These are phyloP conservation scores for Melanotaenia nigrans DNA, from an alignment of 2,797 vertebrate genomes.

Conservation along the genomic window DNA sequence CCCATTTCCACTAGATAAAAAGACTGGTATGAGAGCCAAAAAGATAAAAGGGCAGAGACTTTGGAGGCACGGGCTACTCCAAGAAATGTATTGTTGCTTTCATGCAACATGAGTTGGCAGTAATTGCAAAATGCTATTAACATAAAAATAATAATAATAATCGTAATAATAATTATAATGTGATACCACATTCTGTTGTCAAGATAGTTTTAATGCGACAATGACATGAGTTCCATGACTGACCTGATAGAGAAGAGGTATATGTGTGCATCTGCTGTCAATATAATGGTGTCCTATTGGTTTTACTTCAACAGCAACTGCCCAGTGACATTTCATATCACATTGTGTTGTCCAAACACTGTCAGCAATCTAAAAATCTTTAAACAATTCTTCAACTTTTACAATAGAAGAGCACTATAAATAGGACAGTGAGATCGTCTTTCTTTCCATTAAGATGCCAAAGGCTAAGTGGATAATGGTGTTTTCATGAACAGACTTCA, in stretches of 20 bases:
- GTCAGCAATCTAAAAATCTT: slow-evolving; percentile 24
- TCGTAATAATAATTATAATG: neutral
- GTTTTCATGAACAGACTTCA: slow-evolving; percentile 1
- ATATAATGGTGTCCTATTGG: neutral
- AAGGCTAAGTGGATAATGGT: slow-evolving; percentile 24
- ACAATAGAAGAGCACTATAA: neutral
- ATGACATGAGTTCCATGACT: neutral
- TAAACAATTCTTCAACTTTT: neutral
- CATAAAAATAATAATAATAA: neutral
- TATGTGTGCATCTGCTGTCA: slow-evolving; percentile 5
- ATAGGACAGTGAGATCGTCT: neutral
- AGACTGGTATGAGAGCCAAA: neutral
- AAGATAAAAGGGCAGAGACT: neutral
- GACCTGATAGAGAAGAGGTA: neutral
- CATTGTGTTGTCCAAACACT: slow-evolving; percentile 5
- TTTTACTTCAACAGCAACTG: slow-evolving; percentile 9
- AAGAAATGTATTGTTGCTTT: neutral
- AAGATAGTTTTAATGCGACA: neutral
- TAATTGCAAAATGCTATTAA: neutral
- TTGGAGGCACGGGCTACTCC: neutral
- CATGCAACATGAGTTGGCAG: neutral
- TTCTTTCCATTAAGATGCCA: slow-evolving; percentile 2
- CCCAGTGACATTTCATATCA: slow-evolving; percentile 7
- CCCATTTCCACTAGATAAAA: neutral
- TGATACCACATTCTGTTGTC: neutral